Conservation (phyloP, 2,113 vertebrate species). For the Thomomys bottae region DNA sequence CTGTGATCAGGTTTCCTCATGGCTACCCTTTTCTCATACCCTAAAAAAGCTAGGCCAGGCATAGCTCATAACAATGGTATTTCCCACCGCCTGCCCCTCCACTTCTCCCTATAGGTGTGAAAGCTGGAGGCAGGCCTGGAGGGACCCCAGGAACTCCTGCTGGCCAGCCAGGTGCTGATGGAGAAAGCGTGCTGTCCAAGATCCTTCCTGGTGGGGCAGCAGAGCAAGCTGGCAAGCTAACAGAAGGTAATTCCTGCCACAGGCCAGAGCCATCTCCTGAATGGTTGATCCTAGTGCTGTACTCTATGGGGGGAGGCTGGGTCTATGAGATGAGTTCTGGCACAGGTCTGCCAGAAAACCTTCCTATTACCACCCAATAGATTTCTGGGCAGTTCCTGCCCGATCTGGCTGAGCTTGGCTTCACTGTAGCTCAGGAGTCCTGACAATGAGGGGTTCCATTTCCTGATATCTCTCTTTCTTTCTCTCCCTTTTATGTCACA, state of each 20-base stretch:
- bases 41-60: not conserved
- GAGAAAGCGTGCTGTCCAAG: conserved; percentile 95
- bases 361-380: not conserved
- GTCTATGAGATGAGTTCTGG: not conserved
- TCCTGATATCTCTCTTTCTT: not conserved
- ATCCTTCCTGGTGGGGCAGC: conserved; percentile 96
- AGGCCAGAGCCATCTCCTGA: not conserved
- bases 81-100: not conserved
- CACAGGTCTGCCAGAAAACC: not conserved
- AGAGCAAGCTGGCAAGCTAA: conserved; percentile 98
- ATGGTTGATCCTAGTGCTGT: not conserved
- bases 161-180: conserved; percentile 89
- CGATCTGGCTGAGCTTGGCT: not conserved
- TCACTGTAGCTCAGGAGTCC: not conserved
- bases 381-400: not conserved
- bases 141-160: conserved; percentile 84
- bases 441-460: not conserved
- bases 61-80: not conserved
- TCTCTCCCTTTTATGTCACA: conserved; percentile 74
- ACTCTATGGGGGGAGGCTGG: too few relatives aligned
- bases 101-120: conserved; percentile 87
- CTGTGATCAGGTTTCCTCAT: not conserved
- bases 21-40: not conserved
- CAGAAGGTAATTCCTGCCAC: conserved; percentile 89
- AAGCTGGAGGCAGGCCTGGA: conserved; percentile 82